A percentile compares a stretch with the other conserved stretches of the same genome.
Conservation (phyloP, 2,113 vertebrate genomes). For the Nibea albiflora region DNA sequence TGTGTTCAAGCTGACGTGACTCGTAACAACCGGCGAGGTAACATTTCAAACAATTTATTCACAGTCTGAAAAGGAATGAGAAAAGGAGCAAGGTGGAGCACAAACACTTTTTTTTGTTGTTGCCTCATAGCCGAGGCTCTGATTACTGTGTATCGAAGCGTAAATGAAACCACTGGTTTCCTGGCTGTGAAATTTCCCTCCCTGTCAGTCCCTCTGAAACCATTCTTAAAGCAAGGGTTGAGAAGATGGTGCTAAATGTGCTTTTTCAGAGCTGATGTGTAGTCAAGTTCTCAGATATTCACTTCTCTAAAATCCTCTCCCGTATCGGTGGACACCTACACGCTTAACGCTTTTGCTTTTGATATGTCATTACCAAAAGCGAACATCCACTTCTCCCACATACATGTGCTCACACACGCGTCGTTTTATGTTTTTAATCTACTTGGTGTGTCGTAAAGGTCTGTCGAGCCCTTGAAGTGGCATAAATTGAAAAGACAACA, state of each 20-base stretch:
- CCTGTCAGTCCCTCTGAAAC: background rate
- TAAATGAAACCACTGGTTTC: background rate
- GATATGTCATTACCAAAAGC: slow-evolving; percentile 2
- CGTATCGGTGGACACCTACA: background rate
- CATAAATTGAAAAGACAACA: background rate
- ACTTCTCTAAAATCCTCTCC: background rate
- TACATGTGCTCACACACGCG: too few relatives aligned
- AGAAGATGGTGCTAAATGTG: background rate
- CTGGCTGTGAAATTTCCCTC: background rate
- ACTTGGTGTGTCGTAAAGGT: too few relatives aligned
- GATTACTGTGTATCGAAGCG: background rate
- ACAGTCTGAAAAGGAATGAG: background rate
- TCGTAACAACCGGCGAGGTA: background rate
- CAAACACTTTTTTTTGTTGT: background rate
- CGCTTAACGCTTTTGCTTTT: background rate
- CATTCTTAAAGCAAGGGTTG: background rate
- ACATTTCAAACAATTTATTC: background rate
- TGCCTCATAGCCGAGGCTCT: background rate
- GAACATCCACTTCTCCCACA: background rate
- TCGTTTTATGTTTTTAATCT: background rate
- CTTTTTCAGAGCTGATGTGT: background rate
- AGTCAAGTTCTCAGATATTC: background rate
- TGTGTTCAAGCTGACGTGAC: background rate
- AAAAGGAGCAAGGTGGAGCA: background rate
- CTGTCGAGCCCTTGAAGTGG: too few relatives aligned